Evolutionary conservation across 92 coral and sea anemone species (phyloP).

Genomic region (Epizoanthus rinbou): DNA sequence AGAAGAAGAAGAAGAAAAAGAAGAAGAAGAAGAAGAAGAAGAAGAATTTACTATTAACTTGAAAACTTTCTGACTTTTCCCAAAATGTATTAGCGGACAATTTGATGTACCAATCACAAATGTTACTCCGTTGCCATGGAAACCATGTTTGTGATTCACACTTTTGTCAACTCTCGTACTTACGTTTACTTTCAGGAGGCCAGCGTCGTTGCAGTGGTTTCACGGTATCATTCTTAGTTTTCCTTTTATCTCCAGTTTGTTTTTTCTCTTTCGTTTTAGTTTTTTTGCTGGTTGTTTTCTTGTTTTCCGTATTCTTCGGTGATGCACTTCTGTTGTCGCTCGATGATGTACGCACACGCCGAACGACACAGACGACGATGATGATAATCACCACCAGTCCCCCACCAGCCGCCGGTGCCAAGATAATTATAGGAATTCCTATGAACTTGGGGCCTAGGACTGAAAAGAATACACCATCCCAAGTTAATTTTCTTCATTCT

Average conservation of each 20-base stretch:
- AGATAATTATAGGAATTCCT: conserved; percentile 21
- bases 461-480: not conserved
- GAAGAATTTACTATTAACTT: too few relatives aligned
- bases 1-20: too few relatives aligned
- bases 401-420: conserved; percentile 8
- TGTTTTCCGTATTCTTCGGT: not conserved
- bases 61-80: too few relatives aligned
- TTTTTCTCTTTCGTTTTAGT: not conserved
- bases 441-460: conserved; percentile 21
- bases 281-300: not conserved
- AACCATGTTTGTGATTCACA: too few relatives aligned
- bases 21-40: too few relatives aligned
- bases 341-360: conserved; percentile 7
- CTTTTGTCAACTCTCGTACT: not conserved
- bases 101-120: too few relatives aligned
- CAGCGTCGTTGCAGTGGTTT: conserved; percentile 12
- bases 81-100: too few relatives aligned
- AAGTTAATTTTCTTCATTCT: not conserved
- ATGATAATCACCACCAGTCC: conserved; percentile 3
- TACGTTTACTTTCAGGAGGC: conserved; percentile 8
- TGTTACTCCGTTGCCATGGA: too few relatives aligned
- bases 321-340: not conserved
- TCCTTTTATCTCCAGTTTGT: not conserved
- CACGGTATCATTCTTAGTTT: conserved; percentile 5
- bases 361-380: not conserved